phyloP scores from a whole-genome alignment of 2,797 vertebrate species.

The Semotilus atromaculatus region DNA sequence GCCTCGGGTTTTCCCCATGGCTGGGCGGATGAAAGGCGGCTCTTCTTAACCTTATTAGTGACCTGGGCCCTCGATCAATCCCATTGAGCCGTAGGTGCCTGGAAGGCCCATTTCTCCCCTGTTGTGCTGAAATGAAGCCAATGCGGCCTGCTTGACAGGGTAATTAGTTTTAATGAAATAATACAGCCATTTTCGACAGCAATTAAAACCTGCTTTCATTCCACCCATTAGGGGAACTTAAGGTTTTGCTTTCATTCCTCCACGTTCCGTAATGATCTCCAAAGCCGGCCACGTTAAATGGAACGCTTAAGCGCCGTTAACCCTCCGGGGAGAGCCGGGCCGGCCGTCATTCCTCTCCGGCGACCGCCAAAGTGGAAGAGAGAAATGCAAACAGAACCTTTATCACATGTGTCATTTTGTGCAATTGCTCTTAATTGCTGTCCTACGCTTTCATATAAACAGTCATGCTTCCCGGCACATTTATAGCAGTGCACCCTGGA shows the following conservation, averaged over 20 bases:
- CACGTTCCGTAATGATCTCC: constrained; percentile 68
- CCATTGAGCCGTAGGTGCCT: constrained; percentile 67
- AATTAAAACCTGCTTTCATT: constrained; percentile 75
- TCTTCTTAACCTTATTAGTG: constrained; percentile 63
- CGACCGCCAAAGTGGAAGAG: constrained; percentile 27
- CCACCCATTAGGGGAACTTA: constrained; percentile 69
- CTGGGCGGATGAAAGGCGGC: constrained; percentile 62
- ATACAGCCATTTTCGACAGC: constrained; percentile 72
- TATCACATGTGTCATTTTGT: constrained; percentile 45
- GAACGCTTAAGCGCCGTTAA: constrained; percentile 58
- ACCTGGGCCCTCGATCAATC: constrained; percentile 68
- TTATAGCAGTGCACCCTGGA: constrained; percentile 29
- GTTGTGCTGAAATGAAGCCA: constrained; percentile 67
- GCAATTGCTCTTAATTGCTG: constrained; percentile 33
- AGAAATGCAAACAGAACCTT: constrained; percentile 47
- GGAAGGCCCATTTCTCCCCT: constrained; percentile 68
- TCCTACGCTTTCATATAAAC: constrained; percentile 24
- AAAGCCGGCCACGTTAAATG: constrained; percentile 64
- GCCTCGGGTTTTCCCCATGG: constrained; percentile 49
- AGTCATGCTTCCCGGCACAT: constrained; percentile 29
- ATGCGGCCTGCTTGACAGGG: constrained; percentile 69
- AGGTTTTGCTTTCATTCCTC: constrained; percentile 67
- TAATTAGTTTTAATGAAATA: constrained; percentile 80
- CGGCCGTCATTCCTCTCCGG: constrained; percentile 40
- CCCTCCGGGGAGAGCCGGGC: constrained; percentile 41